These are phyloP conservation scores for Nicator chloris DNA, from an alignment of 2,113 vertebrate species.

Conservation along the genomic window DNA sequence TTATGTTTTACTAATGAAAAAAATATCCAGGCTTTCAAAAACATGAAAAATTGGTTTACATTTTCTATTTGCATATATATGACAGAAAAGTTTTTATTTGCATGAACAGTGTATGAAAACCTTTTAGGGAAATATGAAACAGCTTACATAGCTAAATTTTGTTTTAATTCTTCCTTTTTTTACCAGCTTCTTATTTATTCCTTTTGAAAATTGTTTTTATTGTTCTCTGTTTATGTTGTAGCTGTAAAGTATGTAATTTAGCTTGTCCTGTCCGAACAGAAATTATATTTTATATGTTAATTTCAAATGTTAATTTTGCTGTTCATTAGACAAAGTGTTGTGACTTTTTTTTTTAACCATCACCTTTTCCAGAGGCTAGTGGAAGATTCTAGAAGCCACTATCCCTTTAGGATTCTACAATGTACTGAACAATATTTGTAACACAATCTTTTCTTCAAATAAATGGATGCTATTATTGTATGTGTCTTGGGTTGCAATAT, in stretches of 20 bases:
- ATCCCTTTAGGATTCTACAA: conserved; percentile 16
- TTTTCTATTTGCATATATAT: background rate
- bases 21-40: background rate
- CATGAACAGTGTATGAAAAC: conserved; percentile 7
- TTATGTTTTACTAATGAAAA: background rate
- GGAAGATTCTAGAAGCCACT: conserved; percentile 16
- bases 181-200: conserved; percentile 22
- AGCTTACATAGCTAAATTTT: background rate
- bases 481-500: too few relatives aligned
- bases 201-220: background rate
- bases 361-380: conserved; percentile 1
- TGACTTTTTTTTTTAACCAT: conserved; percentile 61
- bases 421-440: conserved; percentile 51
- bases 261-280: conserved; percentile 17
- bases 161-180: background rate
- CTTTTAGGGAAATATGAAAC: background rate
- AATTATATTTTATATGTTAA: conserved; percentile 21
- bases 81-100: conserved; percentile 2
- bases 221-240: background rate
- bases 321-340: conserved; percentile 28
- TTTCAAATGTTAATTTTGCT: conserved; percentile 7
- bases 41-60: background rate
- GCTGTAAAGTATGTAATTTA: background rate
- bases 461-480: conserved; percentile 46
- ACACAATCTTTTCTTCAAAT: conserved; percentile 63